These are phyloP conservation scores for Cuculus canorus DNA, from an alignment of 2,797 vertebrate species.

Conservation along the genomic window DNA sequence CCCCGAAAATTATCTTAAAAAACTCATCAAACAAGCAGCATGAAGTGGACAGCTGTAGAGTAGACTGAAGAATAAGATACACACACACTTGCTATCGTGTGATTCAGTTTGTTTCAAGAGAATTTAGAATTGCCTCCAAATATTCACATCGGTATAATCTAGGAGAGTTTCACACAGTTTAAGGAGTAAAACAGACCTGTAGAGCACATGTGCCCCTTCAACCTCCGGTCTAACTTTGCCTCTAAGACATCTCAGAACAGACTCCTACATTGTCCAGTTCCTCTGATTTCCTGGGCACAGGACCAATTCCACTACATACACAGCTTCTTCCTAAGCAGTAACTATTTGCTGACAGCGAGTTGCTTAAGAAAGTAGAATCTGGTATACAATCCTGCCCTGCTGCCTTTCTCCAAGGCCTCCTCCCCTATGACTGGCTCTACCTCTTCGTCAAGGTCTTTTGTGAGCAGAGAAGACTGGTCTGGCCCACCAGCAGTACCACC, in stretches of 20 bases:
- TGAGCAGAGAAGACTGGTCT: not conserved
- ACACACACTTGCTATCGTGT: not conserved
- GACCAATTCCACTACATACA: not conserved
- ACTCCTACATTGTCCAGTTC: not conserved
- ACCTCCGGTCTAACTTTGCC: not conserved
- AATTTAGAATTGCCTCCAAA: not conserved
- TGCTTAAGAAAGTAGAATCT: not conserved
- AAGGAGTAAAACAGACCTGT: not conserved
- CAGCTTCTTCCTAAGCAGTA: not conserved
- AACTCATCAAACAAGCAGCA: not conserved
- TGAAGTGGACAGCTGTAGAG: not conserved
- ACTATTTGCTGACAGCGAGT: not conserved
- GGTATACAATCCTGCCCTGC: fast-evolving
- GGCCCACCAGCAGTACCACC: not conserved
- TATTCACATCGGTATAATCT: not conserved
- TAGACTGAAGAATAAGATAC: not conserved
- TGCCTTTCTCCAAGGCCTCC: not conserved
- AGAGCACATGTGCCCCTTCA: not conserved
- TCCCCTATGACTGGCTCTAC: not conserved
- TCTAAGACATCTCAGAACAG: not conserved
- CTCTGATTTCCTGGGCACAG: not conserved
- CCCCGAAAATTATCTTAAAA: not conserved
- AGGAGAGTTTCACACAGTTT: not conserved
- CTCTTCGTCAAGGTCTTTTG: not conserved
- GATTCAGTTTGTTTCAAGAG: not conserved